Conservation (phyloP, 1,140 invertebrate species). For the Anoplophora glabripennis region DNA sequence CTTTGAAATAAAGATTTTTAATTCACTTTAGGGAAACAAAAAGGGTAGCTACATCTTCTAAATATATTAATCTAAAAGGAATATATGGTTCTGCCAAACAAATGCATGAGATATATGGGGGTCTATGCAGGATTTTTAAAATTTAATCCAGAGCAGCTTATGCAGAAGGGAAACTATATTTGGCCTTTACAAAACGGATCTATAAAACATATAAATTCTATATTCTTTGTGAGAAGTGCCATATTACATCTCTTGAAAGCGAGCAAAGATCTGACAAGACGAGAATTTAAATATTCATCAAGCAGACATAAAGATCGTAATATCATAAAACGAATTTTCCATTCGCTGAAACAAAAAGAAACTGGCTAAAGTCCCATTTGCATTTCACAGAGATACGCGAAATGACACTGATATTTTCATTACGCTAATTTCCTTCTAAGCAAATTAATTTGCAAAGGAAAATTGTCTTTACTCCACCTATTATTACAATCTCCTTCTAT, state of each 20-base stretch:
- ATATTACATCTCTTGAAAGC: constrained; percentile 35
- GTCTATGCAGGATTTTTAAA: constrained; percentile 17
- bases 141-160: constrained; percentile 18
- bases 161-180: constrained; percentile 32
- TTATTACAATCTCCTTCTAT: neutral
- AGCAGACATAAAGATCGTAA: constrained; percentile 47
- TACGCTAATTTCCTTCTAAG: constrained; percentile 27
- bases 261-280: constrained; percentile 39
- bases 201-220: constrained; percentile 40
- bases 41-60: too few species aligned
- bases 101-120: neutral
- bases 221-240: constrained; percentile 44
- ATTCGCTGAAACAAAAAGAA: constrained; percentile 37
- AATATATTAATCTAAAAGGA: too few species aligned
- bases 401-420: constrained; percentile 33
- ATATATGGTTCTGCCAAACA: too few species aligned
- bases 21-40: too few species aligned
- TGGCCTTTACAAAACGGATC: constrained; percentile 31
- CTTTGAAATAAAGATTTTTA: too few species aligned
- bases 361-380: constrained; percentile 29
- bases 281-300: constrained; percentile 48
- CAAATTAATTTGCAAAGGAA: constrained; percentile 20
- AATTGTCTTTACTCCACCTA: constrained; percentile 18
- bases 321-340: constrained; percentile 49
- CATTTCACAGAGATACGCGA: constrained; percentile 25